Conservation (phyloP, 1,140 invertebrate genomes). For the Argopecten irradians region DNA sequence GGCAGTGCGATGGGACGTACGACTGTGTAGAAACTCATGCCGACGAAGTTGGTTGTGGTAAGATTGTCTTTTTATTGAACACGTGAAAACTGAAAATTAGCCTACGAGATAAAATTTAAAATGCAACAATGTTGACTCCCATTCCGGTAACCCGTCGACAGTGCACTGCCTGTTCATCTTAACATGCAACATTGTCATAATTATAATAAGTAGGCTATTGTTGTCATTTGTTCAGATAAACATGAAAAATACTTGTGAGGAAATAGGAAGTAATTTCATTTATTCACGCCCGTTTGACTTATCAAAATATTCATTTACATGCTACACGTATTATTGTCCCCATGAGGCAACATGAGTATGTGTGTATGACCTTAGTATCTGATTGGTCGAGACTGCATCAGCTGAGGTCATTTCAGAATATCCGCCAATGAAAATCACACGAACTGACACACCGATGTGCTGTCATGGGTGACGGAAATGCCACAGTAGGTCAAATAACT, state of each 20-base stretch:
- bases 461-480: slow-evolving; percentile 19
- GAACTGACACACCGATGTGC: not conserved
- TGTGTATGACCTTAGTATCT: not conserved
- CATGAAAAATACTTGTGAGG: not conserved
- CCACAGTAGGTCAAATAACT: not conserved
- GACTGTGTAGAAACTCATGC: not conserved
- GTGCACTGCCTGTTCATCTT: not conserved
- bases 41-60: not conserved
- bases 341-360: not conserved
- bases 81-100: not conserved
- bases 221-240: not conserved
- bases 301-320: not conserved
- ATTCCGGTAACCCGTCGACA: no score
- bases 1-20: not conserved
- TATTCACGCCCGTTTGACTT: not conserved
- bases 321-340: not conserved
- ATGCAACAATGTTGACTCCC: not conserved
- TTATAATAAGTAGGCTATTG: not conserved
- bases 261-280: not conserved
- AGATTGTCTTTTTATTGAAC: not conserved
- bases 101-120: not conserved
- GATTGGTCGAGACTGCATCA: slow-evolving; percentile 6
- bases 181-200: not conserved
- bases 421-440: not conserved
- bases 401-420: not conserved